A percentile compares a stretch with the other conserved stretches of the same genome.
These are phyloP conservation scores for Sander lucioperca DNA, from an alignment of 2,113 vertebrate genomes.

Conservation along the genomic window DNA sequence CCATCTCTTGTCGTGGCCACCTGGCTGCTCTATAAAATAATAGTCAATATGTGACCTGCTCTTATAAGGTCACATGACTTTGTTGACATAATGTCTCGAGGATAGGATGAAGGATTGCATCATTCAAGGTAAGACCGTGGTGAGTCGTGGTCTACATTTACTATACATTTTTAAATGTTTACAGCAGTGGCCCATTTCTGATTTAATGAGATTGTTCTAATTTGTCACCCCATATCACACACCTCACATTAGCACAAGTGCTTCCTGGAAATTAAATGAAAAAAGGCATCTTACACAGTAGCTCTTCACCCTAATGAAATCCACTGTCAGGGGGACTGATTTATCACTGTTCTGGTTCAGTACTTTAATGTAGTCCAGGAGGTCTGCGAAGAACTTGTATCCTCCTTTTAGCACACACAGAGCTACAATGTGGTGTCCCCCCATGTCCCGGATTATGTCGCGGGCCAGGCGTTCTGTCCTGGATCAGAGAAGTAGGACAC, in stretches of 20 bases:
- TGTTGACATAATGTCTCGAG: no score
- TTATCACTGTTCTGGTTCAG: conserved; percentile 89
- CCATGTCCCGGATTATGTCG: conserved; percentile 89
- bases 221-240: conserved; percentile 11
- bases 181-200: conserved; percentile 10
- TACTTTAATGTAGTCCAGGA: conserved; percentile 89
- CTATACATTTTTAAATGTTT: no score
- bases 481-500: conserved; percentile 24
- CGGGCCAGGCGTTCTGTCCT: conserved; percentile 90
- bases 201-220: not conserved
- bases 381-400: conserved; percentile 92
- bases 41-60: no score
- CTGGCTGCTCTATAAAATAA: no score
- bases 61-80: no score
- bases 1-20: no score
- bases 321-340: conserved; percentile 89
- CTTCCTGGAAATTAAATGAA: conserved; percentile 33
- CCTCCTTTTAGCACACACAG: conserved; percentile 91
- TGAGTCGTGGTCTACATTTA: no score
- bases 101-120: no score
- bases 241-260: conserved; percentile 28
- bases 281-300: conserved; percentile 83
- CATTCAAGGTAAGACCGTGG: no score
- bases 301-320: conserved; percentile 91
- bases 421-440: conserved; percentile 88